Base-by-base conservation (phyloP, 1,140 invertebrate species). In the Antheraea pernyi region DNA sequence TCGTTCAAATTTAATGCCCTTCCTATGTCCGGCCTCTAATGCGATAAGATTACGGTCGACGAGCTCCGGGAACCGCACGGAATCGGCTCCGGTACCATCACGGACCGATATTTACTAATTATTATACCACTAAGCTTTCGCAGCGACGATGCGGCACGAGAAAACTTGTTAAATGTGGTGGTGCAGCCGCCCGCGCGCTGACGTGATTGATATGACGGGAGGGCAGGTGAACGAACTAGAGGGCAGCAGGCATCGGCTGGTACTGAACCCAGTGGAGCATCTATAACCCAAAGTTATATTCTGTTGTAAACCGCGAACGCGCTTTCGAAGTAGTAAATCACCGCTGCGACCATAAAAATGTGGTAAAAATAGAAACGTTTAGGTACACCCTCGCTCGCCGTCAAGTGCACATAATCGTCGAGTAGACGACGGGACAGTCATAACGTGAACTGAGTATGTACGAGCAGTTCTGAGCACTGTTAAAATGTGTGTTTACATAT, bases 1-100 rank as follows among this genome's bases (percentile, higher is more conserved):
- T 84, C 87, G 86, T 89, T 89, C 87, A 88, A 89, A 89, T 88
- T 89, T 91, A 89, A 91, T 91, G 89, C 89, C 87, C 87, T 91
- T 91, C 87, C 89, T 89, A 91, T 91, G 89, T 91, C 89, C 87
- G 89, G 89, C 81, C 87, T 91, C 86, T 85, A 88, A 88, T 87
- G 82, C 82, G 89, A 91, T 91, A 91, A 91, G 89, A 89, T 89
- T 91, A 89, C 82, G 75, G 74, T 71, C 78, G 71, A 67, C 77
- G 76, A 75, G 75, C 78, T 73, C 63, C 73, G 80, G 76, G 75
- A 80, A 71, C 72, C 75, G 73, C 39, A 63, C 73, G 68, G 53
- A 70, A 61, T 73, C 71, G 67, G 67, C 69, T 62, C 69, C 65
- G 19, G 8, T 42, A 22, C 22, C 65, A 59, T 69, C 68, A 64